phyloP scores from a whole-genome alignment of 2,113 vertebrate species.

The Pseudolaguvia tuberculata region DNA sequence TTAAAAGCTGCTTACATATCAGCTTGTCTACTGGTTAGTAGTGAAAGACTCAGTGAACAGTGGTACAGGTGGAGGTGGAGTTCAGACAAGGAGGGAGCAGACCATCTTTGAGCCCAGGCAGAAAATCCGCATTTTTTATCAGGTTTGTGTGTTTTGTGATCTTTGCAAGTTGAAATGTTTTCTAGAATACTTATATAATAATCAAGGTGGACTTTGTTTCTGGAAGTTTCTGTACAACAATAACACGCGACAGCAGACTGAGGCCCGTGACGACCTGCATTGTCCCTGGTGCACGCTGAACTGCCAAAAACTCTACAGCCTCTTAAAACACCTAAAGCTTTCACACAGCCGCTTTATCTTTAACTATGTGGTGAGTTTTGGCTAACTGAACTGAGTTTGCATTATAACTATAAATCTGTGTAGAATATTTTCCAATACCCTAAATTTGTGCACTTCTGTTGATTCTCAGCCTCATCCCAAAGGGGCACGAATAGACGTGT shows the following conservation, averaged over 20 bases:
- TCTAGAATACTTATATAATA: neutral
- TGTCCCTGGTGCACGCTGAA: slow-evolving; percentile 98
- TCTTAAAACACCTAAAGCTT: slow-evolving; percentile 96
- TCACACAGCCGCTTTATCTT: slow-evolving; percentile 98
- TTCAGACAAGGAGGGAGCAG: slow-evolving; percentile 89
- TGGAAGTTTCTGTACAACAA: slow-evolving; percentile 94
- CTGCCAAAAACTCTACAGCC: slow-evolving; percentile 94
- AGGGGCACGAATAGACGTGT: slow-evolving; percentile 97
- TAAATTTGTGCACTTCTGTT: neutral
- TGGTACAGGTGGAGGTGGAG: slow-evolving; percentile 12
- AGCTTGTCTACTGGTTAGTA: slow-evolving; percentile 62
- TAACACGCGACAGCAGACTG: slow-evolving; percentile 94
- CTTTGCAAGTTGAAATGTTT: neutral
- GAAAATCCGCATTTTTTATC: slow-evolving; percentile 97
- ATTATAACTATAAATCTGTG: neutral
- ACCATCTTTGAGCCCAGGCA: slow-evolving; percentile 85
- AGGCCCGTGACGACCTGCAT: slow-evolving; percentile 93
- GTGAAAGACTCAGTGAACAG: slow-evolving; percentile 87
- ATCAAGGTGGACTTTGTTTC: neutral
- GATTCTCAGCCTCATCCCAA: slow-evolving; percentile 89
- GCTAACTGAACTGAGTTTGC: too few species aligned
- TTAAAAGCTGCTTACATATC: slow-evolving; percentile 14
- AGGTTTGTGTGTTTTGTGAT: slow-evolving; percentile 75
- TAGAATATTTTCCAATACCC: neutral
- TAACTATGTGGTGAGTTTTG: slow-evolving; percentile 87